Evolutionary conservation across 2,113 vertebrate genomes (phyloP), one percentile per base, ranked within the genome.

Genomic region (Myiopsitta monachus): DNA sequence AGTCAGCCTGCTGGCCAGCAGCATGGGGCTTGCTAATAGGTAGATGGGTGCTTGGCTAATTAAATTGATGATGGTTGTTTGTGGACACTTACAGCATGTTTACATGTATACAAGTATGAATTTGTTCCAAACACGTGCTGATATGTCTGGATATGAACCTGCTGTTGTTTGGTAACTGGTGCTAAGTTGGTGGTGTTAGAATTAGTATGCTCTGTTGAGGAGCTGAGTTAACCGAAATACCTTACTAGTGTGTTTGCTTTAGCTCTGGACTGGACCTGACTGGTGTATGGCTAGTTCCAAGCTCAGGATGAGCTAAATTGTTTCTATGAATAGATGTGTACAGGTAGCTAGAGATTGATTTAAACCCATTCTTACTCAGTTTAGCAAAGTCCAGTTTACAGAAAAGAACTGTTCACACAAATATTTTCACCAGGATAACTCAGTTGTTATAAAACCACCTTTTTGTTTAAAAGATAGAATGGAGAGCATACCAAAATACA

Each of bases 151-250:
- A 3, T 33, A 11, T 43, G 76, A 90, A 77, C 91, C 54, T 1
- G 3, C 49, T 28, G 44, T 30, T 30, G n/a, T 21, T 46, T 92
- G 76, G 68, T 83, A 94, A 62, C n/a, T 62, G 61, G 68, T 66
- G 59, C 76, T 76, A 36, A 39, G 1, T 72, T 79, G 52, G 17
- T 72, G 66, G 12, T 55, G 52, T 5, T 83, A 41, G 81, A 72
- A 55, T 62, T 18, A 15, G 66, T 44, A 5, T 1, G 0, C 9
- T 64, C 57, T 69, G 72, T 13, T 0, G 0, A 47, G 61, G 59
- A 52, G 54, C 59, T 24, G 44, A 77, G n/a, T 77, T 90, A 74
- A 70, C 43, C 1, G 0, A 11, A 82, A 24, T 72, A 28, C 8
- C 76, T 83, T 14, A 6, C 26, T 49, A 2, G 21, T 44, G 43